Evolutionary conservation across 2,113 vertebrate genomes (phyloP).

Genomic region (Atlantisia rogersi): DNA sequence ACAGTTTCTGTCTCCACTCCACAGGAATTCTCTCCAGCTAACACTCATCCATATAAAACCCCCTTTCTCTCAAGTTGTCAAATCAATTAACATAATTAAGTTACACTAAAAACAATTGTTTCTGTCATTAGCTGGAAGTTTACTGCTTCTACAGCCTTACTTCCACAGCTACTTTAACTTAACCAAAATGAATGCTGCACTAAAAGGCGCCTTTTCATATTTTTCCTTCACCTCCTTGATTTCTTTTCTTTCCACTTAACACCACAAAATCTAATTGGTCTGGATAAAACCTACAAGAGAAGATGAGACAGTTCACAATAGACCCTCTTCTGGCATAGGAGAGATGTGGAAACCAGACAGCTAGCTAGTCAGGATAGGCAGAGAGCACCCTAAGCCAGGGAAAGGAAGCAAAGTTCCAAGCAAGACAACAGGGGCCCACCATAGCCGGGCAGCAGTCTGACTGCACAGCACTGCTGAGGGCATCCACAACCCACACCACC

Average conservation of each 20-base stretch:
- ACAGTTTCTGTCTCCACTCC: constrained; percentile 33
- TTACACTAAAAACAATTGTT: constrained; percentile 37
- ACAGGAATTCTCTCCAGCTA: constrained; percentile 48
- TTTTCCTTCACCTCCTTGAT: neutral
- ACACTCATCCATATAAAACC: constrained; percentile 10
- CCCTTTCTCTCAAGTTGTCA: constrained; percentile 28
- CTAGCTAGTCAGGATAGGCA: neutral
- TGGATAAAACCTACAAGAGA: neutral
- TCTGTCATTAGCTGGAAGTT: constrained; percentile 21
- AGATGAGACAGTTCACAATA: neutral
- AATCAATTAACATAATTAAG: constrained; percentile 58
- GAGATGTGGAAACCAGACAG: neutral
- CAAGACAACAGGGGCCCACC: neutral
- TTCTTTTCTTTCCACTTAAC: neutral
- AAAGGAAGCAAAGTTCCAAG: neutral
- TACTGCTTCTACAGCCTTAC: neutral
- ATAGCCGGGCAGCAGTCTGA: rapidly evolving
- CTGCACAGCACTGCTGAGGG: neutral
- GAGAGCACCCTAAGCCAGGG: neutral
- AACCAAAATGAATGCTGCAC: neutral
- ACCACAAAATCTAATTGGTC: neutral
- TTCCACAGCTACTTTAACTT: neutral
- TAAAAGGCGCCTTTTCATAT: neutral
- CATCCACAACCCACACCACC: neutral
- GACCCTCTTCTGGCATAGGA: rapidly evolving